These are phyloP conservation scores for Lepidurus arcticus DNA, from an alignment of 1,140 invertebrate genomes.

Conservation along the genomic window DNA sequence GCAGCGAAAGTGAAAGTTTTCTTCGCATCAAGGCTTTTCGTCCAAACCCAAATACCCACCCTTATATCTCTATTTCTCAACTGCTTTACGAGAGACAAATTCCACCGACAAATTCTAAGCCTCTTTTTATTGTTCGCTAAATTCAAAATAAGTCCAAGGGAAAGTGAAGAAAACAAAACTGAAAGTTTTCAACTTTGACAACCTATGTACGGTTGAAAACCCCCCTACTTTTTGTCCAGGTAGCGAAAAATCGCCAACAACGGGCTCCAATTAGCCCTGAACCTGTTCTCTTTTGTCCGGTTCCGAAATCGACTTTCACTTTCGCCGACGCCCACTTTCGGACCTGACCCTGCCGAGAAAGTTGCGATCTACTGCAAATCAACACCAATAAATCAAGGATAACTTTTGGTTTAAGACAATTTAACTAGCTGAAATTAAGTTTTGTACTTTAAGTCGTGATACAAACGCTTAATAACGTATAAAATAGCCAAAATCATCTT, in stretches of 20 bases:
- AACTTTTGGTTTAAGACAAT: too few species aligned
- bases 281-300: not conserved
- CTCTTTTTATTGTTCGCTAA: not conserved
- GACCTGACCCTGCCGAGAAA: not conserved
- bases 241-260: not conserved
- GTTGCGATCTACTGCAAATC: not conserved
- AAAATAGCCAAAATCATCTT: too few species aligned
- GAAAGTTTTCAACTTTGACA: not conserved
- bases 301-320: not conserved
- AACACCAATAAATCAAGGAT: too few species aligned
- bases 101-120: too few species aligned
- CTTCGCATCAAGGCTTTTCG: not conserved
- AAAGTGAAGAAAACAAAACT: conserved; percentile 1
- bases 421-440: too few species aligned
- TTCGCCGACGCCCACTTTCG: not conserved
- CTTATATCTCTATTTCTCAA: too few species aligned
- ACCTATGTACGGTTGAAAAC: not conserved
- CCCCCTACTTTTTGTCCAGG: not conserved
- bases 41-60: too few species aligned
- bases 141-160: not conserved
- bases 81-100: too few species aligned
- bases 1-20: conserved; percentile 3
- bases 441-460: too few species aligned
- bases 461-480: too few species aligned
- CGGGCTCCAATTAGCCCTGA: conserved; percentile 1